Evolutionary conservation across 2,797 vertebrate genomes (phyloP), one percentile per base, ranked within the genome.

Genomic region (Bufotes viridis): DNA sequence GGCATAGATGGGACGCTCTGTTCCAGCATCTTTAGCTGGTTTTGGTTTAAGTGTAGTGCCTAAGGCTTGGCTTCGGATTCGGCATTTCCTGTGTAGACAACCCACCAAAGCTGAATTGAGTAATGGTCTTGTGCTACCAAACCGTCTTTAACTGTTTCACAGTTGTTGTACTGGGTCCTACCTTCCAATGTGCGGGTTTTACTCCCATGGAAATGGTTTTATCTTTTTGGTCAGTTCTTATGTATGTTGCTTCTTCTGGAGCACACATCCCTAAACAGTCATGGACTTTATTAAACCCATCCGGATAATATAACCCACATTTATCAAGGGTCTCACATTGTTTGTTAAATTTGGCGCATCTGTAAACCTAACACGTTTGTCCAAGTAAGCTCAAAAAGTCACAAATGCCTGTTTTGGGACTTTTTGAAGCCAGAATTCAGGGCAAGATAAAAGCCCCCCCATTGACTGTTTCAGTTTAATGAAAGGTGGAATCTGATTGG

Each of bases 1-100:
- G 81, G 70, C 74, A 26, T 24, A 90, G 92, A 91, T 88, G 88
- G 22, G 0, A 90, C 0, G 34, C 20, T 18, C 11, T 18, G 92
- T 90, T 90, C 90, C 90, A 92, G 91, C 88, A 91, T 91, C 91
- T 92, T 70, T 91, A 90, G 90, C 74, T 79, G 65, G 7, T 84
- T 88, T 85, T 90, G 91, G 90, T 91, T 92, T 87, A 91, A 82
- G 84, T 78, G 49, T 65, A 89, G 90, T 91, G 93, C 92, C 93
- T 88, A 82, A 18, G 90, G 82, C 93, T 93, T 89, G 90, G 87
- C 81, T 90, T 91, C 90, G 85, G 89, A 92, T 91, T 92, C 91
- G 91, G 92, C 84, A 0, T 91, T 93, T 92, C 91, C 91, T 93
- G 91, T 92, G 87, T 85, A 88, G 85, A 85, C 84, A 91, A 90